Base-by-base conservation (phyloP, 1,140 invertebrate species). In the Heliothis virescens region DNA sequence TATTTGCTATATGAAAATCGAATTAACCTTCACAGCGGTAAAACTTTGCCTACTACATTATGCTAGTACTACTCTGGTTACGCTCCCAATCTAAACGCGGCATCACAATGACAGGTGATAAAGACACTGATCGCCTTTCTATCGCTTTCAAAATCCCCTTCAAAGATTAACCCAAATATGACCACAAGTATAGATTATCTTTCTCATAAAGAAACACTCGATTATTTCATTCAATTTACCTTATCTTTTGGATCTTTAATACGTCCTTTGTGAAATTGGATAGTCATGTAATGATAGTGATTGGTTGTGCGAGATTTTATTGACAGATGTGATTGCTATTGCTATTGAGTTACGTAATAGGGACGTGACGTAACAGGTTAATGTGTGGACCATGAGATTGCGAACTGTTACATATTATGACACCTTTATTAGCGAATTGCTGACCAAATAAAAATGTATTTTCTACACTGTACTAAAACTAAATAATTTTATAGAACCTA, bases 81-180 rank as follows among this genome's bases (percentile, higher is more conserved):
- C 26, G 5, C 62, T 3, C 7, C 29, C n/a, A 18, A 11, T 47
- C 63, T 67, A 50, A 67, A 67, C 63, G 63, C 41, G 12, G 29
- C 41, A 48, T 48, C 41, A 67, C 47, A 41, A 67, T 67, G 41
- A 41, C 63, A 29, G 21, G 21, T 52, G 67, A 48, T 53, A 71
- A 71, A 71, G 47, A 21, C 67, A 53, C 67, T 71, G 47, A 71
- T 52, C 18, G 12, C 67, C 67, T 71, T 71, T 71, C 67, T 53
- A 69, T 52, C 50, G 13, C 62, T 47, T 16, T 41, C 26, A 71
- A 21, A 67, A 67, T 48, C 63, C 41, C 16, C 18, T 65, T 69
- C 10, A 50, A 5, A 71, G 21, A 71, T 71, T 52, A 53, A 12
- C 47, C 48, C 21, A 41, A 67, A 67, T 48, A 5, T 4, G 9